Evolutionary conservation across 2,113 vertebrate genomes (phyloP), one percentile per base, ranked within the genome.

Genomic region (Zeus faber): DNA sequence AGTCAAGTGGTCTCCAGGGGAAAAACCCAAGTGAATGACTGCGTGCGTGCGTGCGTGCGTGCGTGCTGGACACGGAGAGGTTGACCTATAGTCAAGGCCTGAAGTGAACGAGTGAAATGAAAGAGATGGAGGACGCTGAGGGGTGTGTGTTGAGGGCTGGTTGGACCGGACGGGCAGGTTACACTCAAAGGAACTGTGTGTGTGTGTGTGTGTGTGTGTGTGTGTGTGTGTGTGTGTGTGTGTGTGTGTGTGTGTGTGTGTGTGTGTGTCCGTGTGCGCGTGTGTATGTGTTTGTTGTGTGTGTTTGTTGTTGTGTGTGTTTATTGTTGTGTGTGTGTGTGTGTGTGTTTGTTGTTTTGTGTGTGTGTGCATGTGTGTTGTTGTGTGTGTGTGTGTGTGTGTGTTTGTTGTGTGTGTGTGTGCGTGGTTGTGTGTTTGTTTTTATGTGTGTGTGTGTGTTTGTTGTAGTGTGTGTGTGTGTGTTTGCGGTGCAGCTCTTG

Each of bases 151-250:
- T 11, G 2, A 35, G 31, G 31, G 14, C 31, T 35, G 31, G 31
- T 35, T 33, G 31, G 31, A 33, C 31, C 31, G 8, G 31, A 33
- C 14, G 2, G 14, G 9, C 14, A 3, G 7, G 31, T 35, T 35
- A 8, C 6, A 6, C 9, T 35, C 31, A 11, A 13, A 35, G 31
- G 31, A 10, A 22, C 11, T 11, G 3, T 21, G 41, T 40, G 16
- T 40, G 13, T 40, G 39, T 18, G 16, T 29, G 24, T 29, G 25
- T 17, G 24, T 49, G 14, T 29, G 47, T 49, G 45, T 48, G 45
- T 48, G 45, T 26, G 45, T 48, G 13, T 26, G 20, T 21, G 20
- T 47, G 44, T 47, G 20, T 14, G 24, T 26, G 46, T 48, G 23
- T 48, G 7, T 47, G 44, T 23, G 21, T 46, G 8, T 23, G 11